A percentile compares a stretch with the other conserved stretches of the same genome.
Conservation (phyloP, 2,797 vertebrate species). For the Mycteria americana region DNA sequence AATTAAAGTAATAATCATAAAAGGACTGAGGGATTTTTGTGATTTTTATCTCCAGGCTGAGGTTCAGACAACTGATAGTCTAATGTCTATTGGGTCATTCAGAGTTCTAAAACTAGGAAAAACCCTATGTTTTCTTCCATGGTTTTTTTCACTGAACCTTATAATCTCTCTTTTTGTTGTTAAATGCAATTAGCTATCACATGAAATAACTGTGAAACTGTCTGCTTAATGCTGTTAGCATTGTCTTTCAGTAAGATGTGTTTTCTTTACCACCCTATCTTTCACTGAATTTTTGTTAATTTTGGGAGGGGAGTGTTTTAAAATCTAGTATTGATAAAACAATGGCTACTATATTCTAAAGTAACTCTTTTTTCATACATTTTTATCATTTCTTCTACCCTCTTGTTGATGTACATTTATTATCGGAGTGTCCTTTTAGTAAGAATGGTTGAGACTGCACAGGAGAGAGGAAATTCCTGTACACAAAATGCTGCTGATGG, state of each 20-base stretch:
- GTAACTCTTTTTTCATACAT: neutral
- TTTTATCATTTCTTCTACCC: neutral
- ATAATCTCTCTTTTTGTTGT: neutral
- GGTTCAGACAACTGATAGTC: slow-evolving; percentile 27
- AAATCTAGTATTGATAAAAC: neutral
- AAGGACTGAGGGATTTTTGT: slow-evolving; percentile 14
- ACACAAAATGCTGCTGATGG: neutral
- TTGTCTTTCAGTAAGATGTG: neutral
- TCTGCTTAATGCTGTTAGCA: neutral
- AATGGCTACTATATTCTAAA: neutral
- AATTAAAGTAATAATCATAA: slow-evolving; percentile 62
- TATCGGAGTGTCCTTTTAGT: neutral
- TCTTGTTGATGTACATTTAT: neutral
- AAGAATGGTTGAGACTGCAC: neutral
- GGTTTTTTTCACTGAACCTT: neutral
- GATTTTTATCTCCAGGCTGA: slow-evolving; percentile 30
- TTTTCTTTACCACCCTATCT: neutral
- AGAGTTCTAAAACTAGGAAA: neutral
- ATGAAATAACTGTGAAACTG: neutral
- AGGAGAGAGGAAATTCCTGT: neutral
- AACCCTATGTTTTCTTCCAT: neutral
- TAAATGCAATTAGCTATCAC: neutral
- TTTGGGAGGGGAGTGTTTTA: neutral
- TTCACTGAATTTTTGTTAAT: neutral
- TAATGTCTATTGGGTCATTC: slow-evolving; percentile 13